Conservation (phyloP, 2,797 vertebrate genomes). For the Numenius phaeopus region DNA sequence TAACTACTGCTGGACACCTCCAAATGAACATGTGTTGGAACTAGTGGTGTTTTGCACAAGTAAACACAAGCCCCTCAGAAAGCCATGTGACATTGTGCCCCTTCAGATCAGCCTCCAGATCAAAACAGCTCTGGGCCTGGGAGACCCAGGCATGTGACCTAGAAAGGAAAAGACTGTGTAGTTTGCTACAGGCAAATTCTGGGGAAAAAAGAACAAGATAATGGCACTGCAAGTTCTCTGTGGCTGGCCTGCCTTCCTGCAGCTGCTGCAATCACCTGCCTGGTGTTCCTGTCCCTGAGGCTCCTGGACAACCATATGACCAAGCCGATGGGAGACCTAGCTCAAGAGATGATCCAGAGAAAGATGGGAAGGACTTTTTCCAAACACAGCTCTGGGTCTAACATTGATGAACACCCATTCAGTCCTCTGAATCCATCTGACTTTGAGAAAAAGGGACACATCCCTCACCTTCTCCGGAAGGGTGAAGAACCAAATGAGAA, state of each 20-base stretch:
- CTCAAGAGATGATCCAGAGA: background rate
- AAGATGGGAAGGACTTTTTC: background rate
- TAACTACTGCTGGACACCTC: background rate
- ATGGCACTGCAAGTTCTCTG: background rate
- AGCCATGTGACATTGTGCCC: background rate
- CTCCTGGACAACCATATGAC: rapidly evolving
- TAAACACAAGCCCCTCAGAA: background rate
- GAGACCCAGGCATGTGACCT: background rate
- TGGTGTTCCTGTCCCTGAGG: background rate
- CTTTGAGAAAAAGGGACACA: background rate
- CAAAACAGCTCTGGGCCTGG: background rate
- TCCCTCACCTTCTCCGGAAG: background rate
- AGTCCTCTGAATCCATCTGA: background rate
- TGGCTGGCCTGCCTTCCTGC: background rate
- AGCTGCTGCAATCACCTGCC: background rate
- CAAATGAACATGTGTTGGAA: background rate
- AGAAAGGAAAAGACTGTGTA: background rate
- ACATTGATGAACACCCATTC: background rate
- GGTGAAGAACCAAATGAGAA: background rate
- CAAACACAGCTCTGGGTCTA: background rate
- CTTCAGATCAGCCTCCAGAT: background rate
- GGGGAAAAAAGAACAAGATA: background rate
- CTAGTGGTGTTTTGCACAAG: background rate
- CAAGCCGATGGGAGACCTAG: background rate
- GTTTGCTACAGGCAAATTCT: background rate